Evolutionary conservation across 1,140 invertebrate genomes (phyloP), one percentile per base, ranked within the genome.

Genomic region (Gerris buenoi): DNA sequence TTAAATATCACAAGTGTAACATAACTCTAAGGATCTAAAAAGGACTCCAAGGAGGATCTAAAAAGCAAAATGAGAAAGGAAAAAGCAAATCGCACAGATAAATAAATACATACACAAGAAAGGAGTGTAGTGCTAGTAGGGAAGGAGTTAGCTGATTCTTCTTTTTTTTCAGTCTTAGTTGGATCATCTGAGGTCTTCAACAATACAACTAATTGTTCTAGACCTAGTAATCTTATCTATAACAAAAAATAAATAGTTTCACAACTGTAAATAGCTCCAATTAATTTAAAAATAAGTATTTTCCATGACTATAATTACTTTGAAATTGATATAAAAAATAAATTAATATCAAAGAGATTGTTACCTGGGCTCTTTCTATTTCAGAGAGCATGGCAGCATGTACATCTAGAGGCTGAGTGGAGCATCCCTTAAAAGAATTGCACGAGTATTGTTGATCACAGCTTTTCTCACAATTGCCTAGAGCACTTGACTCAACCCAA

Each of bases 181-280:
- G 18, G 23, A 27, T 64, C 56, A 70, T 76, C 71, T 13, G 74
- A 71, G 27, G 79, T 76, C 14, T 77, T 77, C 58, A 81, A 70
- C 65, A 82, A 72, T 63, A 78, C 77, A 46, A 78, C 73, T 64
- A 82, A 78, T 71, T 81, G 77, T 71, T 81, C 78, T 64, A 81
- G 70, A 2, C 80, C 79, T 68, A 80, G 76, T 59, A 81, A 72
- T 5, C 80, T 73, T 28, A 75, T 76, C 80, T 81, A 72, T 66
- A 72, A 73, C n/a, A n/a, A n/a, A n/a, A n/a, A n/a, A n/a, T n/a
- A n/a, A n/a, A n/a, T n/a, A n/a, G n/a, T n/a, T n/a, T n/a, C n/a
- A n/a, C n/a, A n/a, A n/a, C n/a, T n/a, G n/a, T n/a, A n/a, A n/a
- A n/a, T n/a, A n/a, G n/a, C n/a, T n/a, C n/a, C n/a, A n/a, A n/a